phyloP scores from a whole-genome alignment of 2,113 vertebrate species.

The Cranoglanis bouderius region DNA sequence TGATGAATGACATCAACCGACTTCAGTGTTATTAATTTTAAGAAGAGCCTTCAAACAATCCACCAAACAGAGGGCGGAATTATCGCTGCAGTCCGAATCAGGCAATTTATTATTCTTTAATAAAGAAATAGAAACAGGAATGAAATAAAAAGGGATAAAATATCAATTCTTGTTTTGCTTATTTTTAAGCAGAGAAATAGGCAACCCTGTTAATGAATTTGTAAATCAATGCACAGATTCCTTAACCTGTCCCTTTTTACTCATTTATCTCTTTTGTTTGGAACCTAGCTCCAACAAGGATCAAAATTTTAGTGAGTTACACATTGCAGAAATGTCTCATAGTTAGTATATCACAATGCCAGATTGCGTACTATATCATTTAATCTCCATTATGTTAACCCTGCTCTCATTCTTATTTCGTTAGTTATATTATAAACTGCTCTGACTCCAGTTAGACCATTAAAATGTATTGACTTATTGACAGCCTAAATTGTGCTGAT shows the following conservation, averaged over 20 bases:
- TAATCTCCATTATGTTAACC: neutral
- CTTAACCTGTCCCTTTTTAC: neutral
- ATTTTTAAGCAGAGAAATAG: neutral
- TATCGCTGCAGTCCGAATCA: conserved; percentile 12
- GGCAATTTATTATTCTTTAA: conserved; percentile 22
- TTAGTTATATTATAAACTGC: neutral
- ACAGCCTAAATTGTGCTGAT: neutral
- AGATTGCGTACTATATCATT: neutral
- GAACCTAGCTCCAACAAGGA: neutral
- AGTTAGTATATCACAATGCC: neutral
- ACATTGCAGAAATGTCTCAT: neutral
- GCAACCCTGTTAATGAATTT: neutral
- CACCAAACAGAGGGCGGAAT: neutral
- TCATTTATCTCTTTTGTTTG: neutral
- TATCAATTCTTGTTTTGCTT: neutral
- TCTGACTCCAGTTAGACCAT: neutral
- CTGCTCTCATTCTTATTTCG: neutral
- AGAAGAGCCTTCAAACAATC: conserved; percentile 29
- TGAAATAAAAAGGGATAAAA: neutral
- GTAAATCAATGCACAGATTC: neutral
- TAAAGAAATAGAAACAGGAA: neutral
- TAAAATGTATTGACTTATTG: neutral
- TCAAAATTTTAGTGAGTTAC: neutral
- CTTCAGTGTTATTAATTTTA: conserved; percentile 36
- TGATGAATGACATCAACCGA: conserved; percentile 36